phyloP scores from a whole-genome alignment of 2,888 invertebrate genomes.

The Campopleginae sp. region DNA sequence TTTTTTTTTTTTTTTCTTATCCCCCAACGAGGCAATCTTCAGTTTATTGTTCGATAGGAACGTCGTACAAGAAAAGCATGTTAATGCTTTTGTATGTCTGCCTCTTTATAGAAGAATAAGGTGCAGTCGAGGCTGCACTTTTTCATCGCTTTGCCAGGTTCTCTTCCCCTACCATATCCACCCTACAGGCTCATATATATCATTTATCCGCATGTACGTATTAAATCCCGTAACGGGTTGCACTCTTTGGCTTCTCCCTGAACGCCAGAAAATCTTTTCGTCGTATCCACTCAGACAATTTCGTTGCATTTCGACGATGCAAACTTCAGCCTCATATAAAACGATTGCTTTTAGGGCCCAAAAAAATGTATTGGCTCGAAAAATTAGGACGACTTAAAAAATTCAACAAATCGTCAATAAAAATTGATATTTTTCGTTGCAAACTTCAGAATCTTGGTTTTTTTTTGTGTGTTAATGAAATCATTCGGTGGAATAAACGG shows the following conservation, averaged over 20 bases:
- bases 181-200: not conserved
- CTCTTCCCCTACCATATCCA: slow-evolving; percentile 14
- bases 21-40: too few species aligned
- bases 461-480: not conserved
- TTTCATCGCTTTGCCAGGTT: slow-evolving; percentile 44
- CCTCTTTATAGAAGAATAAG: slow-evolving; percentile 8
- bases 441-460: too few species aligned
- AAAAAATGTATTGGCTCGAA: too few species aligned
- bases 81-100: not conserved
- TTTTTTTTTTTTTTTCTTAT: too few species aligned
- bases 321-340: too few species aligned
- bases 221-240: slow-evolving; percentile 34
- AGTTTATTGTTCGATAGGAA: too few species aligned
- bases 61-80: not conserved
- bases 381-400: too few species aligned
- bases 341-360: too few species aligned
- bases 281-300: not conserved
- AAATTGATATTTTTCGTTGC: too few species aligned
- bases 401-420: too few species aligned
- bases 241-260: slow-evolving; percentile 19
- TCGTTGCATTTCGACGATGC: too few species aligned
- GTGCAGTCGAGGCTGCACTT: slow-evolving; percentile 58
- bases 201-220: not conserved
- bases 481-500: not conserved
- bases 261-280: slow-evolving; percentile 35